A percentile compares a stretch with the other conserved stretches of the same genome.
Evolutionary conservation across 2,888 invertebrate genomes (phyloP).

Genomic region (Molorchus minor): DNA sequence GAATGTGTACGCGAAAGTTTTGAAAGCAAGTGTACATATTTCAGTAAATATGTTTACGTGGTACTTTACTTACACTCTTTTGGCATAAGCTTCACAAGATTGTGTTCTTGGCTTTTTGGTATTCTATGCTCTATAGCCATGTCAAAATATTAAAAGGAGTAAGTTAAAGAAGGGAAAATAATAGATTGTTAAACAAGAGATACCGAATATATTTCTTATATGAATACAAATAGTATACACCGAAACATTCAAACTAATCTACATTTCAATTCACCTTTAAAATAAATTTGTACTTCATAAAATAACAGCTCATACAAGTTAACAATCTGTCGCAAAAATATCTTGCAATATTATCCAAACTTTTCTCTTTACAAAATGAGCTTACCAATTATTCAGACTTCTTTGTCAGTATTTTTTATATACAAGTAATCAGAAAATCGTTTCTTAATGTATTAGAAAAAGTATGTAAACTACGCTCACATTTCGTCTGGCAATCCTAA

Average conservation of each 20-base stretch:
- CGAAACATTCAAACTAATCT: slow-evolving; percentile 60
- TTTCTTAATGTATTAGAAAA: slow-evolving; percentile 14
- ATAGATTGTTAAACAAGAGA: slow-evolving; percentile 47
- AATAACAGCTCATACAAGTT: slow-evolving; percentile 52
- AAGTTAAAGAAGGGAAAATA: slow-evolving; percentile 13
- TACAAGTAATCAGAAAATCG: slow-evolving; percentile 39
- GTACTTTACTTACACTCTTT: too few species aligned
- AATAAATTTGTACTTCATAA: slow-evolving; percentile 59
- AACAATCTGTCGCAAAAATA: slow-evolving; percentile 50
- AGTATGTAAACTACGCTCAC: slow-evolving; percentile 9
- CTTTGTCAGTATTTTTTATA: slow-evolving; percentile 50
- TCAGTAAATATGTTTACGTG: too few species aligned
- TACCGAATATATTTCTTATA: slow-evolving; percentile 57
- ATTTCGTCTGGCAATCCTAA: slow-evolving; percentile 14
- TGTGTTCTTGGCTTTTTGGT: too few species aligned
- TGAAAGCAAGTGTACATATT: too few species aligned
- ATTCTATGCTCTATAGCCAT: too few species aligned
- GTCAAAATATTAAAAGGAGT: too few species aligned
- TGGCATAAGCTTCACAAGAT: too few species aligned
- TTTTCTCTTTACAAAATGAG: slow-evolving; percentile 50
- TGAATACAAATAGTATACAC: slow-evolving; percentile 61
- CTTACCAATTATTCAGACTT: slow-evolving; percentile 55
- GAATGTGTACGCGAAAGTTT: too few species aligned
- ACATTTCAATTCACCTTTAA: slow-evolving; percentile 54
- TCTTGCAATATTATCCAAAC: slow-evolving; percentile 39